phyloP scores from a whole-genome alignment of 2,797 vertebrate species.

The Erethizon dorsatum region DNA sequence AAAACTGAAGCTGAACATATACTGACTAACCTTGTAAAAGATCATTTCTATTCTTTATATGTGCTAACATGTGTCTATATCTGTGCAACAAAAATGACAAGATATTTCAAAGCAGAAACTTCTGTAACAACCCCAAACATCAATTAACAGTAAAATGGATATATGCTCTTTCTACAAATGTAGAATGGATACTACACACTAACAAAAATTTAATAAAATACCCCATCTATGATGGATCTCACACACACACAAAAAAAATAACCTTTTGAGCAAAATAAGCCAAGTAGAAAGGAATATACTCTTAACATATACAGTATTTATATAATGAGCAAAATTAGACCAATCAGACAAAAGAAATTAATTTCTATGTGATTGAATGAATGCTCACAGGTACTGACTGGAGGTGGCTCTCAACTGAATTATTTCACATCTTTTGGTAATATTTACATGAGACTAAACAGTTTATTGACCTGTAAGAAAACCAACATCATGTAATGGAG shows the following conservation, averaged over 20 bases:
- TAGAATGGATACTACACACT: neutral
- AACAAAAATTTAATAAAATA: neutral
- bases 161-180: neutral
- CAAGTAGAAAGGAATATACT: neutral
- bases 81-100: neutral
- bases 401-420: neutral
- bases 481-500: neutral
- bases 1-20: neutral
- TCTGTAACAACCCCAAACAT: neutral
- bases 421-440: neutral
- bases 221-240: neutral
- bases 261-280: neutral
- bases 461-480: neutral
- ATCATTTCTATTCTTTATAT: neutral
- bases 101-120: neutral
- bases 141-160: neutral
- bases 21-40: neutral
- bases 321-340: neutral
- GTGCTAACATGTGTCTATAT: neutral
- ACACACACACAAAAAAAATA: neutral
- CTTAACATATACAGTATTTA: neutral
- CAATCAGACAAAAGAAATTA: neutral
- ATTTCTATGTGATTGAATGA: neutral
- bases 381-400: neutral
- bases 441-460: neutral